Base-by-base conservation (phyloP, 1,140 invertebrate genomes). In the Parapsyche elsis region DNA sequence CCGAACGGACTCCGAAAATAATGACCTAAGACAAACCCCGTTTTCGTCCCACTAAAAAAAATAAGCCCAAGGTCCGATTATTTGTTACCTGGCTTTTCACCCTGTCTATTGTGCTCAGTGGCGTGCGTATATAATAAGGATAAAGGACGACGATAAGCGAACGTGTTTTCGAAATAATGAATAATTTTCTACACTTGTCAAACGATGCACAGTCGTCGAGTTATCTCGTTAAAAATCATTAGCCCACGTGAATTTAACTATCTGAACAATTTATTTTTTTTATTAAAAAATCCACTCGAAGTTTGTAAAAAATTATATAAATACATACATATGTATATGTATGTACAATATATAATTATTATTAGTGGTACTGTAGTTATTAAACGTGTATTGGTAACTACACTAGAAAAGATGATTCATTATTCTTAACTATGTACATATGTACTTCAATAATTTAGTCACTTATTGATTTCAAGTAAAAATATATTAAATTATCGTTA, bases 11-110 rank as follows among this genome's bases (percentile, higher is more conserved):
- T 12, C 79, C 23, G 38, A 76, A 83, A 82, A 83, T 83, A 83
- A 83, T 79, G 81, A 80, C 78, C 79, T 76, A 80, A 76, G 73
- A 79, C 81, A 79, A 83, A 80, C 79, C 80, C 74, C 38, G 70
- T 79, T 73, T 79, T 79, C 45, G 57, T 77, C 75, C 57, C 75
- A 24, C 46, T 64, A 64, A 23, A 77, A 77, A 53, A 77, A 64
- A 77, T 16, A 44, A 53, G 10, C 49, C 49, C 16, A 10, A 1
- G 12, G 49, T 53, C 49, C 64, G 64, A 76, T 64, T 64, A 77
- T 77, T 77, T 23, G 24, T 64, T 77, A 77, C 75, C 75, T 77
- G 75, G 45, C 75, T 77, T 77, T 64, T 77, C 75, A 38, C 75
- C 75, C 38, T 53, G 38, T 23, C 75, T 59, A 59, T 77, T 77